Conservation (phyloP, 2,797 vertebrate species). For the Gymnoscopelus braueri region DNA sequence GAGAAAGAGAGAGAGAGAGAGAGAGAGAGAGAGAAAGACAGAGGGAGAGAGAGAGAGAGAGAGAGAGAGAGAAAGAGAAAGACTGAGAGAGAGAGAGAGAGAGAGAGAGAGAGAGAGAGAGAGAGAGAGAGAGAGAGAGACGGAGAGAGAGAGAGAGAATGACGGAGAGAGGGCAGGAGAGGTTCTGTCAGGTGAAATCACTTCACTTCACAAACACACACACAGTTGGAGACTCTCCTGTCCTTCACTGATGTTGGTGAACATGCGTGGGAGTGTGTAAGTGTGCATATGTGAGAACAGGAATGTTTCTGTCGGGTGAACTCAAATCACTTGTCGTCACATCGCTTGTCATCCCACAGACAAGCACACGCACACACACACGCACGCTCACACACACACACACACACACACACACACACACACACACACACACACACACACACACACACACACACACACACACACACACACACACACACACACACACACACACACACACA, state of each 20-base stretch:
- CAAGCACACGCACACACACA: not conserved
- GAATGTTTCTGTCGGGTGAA: conserved; percentile 79
- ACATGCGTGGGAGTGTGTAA: conserved; percentile 52
- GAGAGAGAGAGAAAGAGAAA: not conserved
- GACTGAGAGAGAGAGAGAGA: no score
- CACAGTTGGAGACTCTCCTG: conserved; percentile 5
- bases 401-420: conserved; percentile 2
- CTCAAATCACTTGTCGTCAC: no score
- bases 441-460: conserved; percentile 12
- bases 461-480: conserved; percentile 4
- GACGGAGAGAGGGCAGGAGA: not conserved
- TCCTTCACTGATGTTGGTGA: conserved; percentile 38
- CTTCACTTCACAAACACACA: conserved; percentile 37
- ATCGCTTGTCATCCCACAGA: conserved; percentile 46
- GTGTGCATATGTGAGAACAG: conserved; percentile 62
- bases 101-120: no score
- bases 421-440: conserved; percentile 11
- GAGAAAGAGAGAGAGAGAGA: no score
- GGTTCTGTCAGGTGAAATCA: conserved; percentile 60
- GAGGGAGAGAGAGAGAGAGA: conserved; percentile 35
- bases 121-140: conserved; percentile 8
- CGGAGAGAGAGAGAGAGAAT: conserved; percentile 34
- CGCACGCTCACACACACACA: not conserved
- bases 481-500: conserved; percentile 4
- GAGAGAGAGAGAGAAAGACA: conserved; percentile 1